Evolutionary conservation across 2,888 invertebrate species (phyloP).

Genomic region (Pollenia amentaria): DNA sequence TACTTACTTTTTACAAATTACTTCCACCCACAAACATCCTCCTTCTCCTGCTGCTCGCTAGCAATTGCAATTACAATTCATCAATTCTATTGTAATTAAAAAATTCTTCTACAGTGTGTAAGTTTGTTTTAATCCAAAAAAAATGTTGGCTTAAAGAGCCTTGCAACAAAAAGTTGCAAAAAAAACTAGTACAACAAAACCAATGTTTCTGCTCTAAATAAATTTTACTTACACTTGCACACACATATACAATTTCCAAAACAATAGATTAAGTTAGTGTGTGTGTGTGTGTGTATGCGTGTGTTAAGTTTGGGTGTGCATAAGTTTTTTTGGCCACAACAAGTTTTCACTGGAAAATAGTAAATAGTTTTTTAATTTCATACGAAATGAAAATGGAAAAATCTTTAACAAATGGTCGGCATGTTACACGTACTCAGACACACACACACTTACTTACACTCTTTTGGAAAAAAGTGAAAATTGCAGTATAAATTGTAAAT

Average conservation of each 20-base stretch:
- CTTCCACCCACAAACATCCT: too few species aligned
- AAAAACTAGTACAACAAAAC: slow-evolving; percentile 26
- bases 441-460: slow-evolving; percentile 9
- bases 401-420: slow-evolving; percentile 43
- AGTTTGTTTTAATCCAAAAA: slow-evolving; percentile 23
- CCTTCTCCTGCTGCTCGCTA: not conserved
- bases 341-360: slow-evolving; percentile 68
- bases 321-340: slow-evolving; percentile 42
- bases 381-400: slow-evolving; percentile 61
- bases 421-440: slow-evolving; percentile 34
- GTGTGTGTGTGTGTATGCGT: slow-evolving; percentile 6
- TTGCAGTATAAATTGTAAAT: slow-evolving; percentile 67
- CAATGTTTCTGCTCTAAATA: slow-evolving; percentile 70
- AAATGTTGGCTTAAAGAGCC: slow-evolving; percentile 54
- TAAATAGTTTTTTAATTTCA: slow-evolving; percentile 25
- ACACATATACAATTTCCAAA: not conserved
- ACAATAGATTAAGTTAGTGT: not conserved
- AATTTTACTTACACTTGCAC: slow-evolving; percentile 44
- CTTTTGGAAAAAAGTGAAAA: slow-evolving; percentile 67
- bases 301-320: not conserved
- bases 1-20: not conserved
- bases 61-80: slow-evolving; percentile 45
- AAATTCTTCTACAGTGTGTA: slow-evolving; percentile 24
- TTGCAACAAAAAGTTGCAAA: slow-evolving; percentile 51
- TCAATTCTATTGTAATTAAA: slow-evolving; percentile 67